Evolutionary conservation across 2,797 vertebrate species (phyloP), one percentile per base, ranked within the genome.

Genomic region (Chelidonichthys spinosus): DNA sequence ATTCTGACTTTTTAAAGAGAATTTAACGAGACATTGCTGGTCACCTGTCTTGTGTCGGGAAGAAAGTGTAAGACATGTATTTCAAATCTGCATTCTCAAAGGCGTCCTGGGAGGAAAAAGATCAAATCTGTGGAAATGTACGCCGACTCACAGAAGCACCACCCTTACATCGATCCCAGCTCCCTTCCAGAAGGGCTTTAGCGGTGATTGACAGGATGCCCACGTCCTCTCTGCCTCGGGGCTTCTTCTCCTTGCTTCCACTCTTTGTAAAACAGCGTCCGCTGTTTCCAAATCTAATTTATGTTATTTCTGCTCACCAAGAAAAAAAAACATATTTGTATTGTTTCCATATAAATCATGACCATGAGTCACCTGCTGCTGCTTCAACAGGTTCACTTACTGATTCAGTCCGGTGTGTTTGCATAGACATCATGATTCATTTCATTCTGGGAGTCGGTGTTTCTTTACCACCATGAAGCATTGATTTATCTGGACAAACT

Each of bases 371-470:
- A 76, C 40, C 18, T 3, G 7, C 35, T 25, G 47, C 47, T 18
- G 37, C 54, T 74, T 39, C 3, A 32, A 42, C 11, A 58, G 33
- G 44, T 15, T 6, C 25, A 9, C 3, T 15, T 5, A 17, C 18
- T 4, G 25, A 42, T 42, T 6, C 6, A 25, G 43, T 33, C 46
- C 49, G 13, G n/a, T 25, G 66, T 59, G 44, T 67, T 49, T 53
- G 44, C 54, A 40, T 1, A 6, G 9, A 36, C 58, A 40, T 10
- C 2, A 49, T 63, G 55, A 49, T 47, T 56, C 17, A 56, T 36
- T 79, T 69, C 13, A 67, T n/a, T 58, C 58, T 56, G 36, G 47
- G n/a, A 58, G 43, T 63, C 39, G 15, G 9, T 72, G 5, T 49
- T 58, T 66, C 46, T 43, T 11, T 14, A 15, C 25, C 47, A 37